Percentiles rank a stretch among this genome's conserved stretches.
Conservation (phyloP, 2,888 invertebrate genomes). For the Pandemis cinnamomeana region DNA sequence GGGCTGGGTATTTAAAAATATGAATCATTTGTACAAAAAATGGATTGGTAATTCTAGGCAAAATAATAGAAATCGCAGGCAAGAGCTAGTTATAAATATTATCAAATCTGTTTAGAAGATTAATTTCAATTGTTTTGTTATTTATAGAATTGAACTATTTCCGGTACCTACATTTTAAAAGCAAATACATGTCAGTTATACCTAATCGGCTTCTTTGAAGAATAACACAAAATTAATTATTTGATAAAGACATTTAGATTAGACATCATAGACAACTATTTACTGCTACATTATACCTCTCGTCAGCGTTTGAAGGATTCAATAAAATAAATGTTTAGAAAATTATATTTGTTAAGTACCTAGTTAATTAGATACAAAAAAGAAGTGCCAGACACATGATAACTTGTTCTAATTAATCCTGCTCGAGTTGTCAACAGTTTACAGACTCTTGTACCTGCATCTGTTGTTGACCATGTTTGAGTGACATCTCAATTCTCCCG, state of each 20-base stretch:
- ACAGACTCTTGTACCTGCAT: neutral
- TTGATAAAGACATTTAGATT: constrained; percentile 3
- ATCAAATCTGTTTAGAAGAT: neutral
- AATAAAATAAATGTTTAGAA: too few species aligned
- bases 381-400: neutral
- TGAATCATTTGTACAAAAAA: neutral
- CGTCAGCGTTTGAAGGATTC: neutral
- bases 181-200: constrained; percentile 7
- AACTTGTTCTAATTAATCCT: neutral
- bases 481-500: constrained; percentile 16
- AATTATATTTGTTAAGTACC: too few species aligned
- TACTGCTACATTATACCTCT: neutral
- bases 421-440: neutral
- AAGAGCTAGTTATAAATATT: neutral
- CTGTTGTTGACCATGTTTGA: constrained; percentile 4
- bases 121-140: neutral
- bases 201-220: neutral
- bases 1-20: neutral
- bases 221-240: neutral
- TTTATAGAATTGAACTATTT: neutral
- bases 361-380: neutral
- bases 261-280: neutral
- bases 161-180: constrained; percentile 3
- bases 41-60: too few species aligned
- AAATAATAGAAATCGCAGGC: too few species aligned